Evolutionary conservation across 2,113 vertebrate species (phyloP).

Genomic region (Blennius ocellaris): DNA sequence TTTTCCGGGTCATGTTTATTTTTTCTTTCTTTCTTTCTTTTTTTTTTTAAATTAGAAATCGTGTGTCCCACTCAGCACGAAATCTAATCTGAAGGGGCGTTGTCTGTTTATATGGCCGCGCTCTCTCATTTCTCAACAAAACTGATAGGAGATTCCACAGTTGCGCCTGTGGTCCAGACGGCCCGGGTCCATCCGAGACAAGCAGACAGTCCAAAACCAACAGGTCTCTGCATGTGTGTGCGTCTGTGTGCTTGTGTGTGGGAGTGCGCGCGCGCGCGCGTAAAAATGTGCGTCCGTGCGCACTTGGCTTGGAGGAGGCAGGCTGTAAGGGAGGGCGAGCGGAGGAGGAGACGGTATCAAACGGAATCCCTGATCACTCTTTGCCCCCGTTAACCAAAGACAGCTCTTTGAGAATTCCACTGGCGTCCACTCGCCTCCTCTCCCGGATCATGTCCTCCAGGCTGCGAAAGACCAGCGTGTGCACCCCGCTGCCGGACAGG

Average conservation of each 20-base stretch:
- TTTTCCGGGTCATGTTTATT: conserved; percentile 49
- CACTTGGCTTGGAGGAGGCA: conserved; percentile 31
- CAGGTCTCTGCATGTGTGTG: conserved; percentile 70
- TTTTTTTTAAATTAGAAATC: conserved; percentile 39
- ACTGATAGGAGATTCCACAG: conserved; percentile 58
- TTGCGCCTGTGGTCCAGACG: conserved; percentile 48
- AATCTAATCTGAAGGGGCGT: conserved; percentile 74
- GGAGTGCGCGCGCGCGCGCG: conserved; percentile 34
- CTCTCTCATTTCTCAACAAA: conserved; percentile 56
- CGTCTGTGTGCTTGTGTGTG: conserved; percentile 50
- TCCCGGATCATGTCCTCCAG: conserved; percentile 98
- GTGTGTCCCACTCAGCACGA: conserved; percentile 59
- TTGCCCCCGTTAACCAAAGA: conserved; percentile 89
- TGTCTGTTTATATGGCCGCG: conserved; percentile 72
- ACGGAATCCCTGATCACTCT: conserved; percentile 81
- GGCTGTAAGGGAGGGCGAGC: too few species aligned
- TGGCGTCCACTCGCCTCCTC: conserved; percentile 94
- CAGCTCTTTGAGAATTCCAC: conserved; percentile 93
- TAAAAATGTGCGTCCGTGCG: conserved; percentile 54
- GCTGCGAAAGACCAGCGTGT: conserved; percentile 94
- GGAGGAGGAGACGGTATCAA: conserved; percentile 47
- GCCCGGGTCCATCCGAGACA: conserved; percentile 38
- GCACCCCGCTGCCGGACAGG: conserved; percentile 90
- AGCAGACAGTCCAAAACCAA: conserved; percentile 75
- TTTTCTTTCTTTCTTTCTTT: background rate